phyloP scores from a whole-genome alignment of 2,113 vertebrate genomes.

The Pseudopipra pipra region DNA sequence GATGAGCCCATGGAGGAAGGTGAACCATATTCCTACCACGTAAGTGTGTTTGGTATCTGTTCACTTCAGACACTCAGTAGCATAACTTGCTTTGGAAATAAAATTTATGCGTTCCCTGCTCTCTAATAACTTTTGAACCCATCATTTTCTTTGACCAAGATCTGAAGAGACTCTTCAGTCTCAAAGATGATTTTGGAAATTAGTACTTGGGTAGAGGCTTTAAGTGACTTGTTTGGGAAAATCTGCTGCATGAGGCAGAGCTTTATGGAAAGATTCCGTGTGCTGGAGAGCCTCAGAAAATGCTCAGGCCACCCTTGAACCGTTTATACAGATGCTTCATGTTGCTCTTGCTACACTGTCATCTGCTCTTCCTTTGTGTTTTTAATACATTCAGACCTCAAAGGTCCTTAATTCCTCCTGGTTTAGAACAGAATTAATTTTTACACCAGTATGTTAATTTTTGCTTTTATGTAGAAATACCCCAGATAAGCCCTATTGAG shows the following conservation, averaged over 20 bases:
- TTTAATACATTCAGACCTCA: neutral
- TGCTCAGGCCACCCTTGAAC: neutral
- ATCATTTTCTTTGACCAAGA: neutral
- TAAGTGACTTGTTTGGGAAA: neutral
- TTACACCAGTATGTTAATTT: neutral
- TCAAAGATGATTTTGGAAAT: neutral
- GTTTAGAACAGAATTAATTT: neutral
- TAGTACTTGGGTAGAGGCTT: neutral
- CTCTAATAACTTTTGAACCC: neutral
- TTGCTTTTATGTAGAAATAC: neutral
- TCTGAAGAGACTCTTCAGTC: neutral
- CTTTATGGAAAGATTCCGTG: neutral
- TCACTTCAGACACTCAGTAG: neutral
- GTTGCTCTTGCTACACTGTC: neutral
- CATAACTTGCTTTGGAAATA: neutral
- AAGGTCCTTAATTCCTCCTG: neutral
- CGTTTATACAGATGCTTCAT: neutral
- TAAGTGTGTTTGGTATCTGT: conserved; percentile 74
- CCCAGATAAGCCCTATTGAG: neutral
- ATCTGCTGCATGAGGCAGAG: neutral
- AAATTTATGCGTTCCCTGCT: neutral
- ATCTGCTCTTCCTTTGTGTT: neutral
- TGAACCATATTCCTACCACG: conserved; percentile 87
- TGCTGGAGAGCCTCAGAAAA: neutral
- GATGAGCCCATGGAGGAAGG: conserved; percentile 97